Evolutionary conservation across 2,113 vertebrate genomes (phyloP), one percentile per base, ranked within the genome.

Genomic region (Gasterosteus aculeatus): DNA sequence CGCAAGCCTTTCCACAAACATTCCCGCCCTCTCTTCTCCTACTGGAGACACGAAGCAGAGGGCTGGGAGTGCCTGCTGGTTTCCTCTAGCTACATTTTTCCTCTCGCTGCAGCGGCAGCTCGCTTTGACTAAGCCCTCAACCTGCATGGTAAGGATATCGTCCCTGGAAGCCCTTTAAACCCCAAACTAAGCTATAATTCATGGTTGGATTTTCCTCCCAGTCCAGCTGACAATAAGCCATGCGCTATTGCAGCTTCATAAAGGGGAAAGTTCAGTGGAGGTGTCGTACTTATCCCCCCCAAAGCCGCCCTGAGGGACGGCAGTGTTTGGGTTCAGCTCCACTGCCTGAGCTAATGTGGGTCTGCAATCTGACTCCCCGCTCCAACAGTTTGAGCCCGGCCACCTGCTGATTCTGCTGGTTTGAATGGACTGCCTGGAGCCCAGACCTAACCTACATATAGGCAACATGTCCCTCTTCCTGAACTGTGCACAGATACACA

Each of bases 351-450:
- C 76, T 92, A 92, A 92, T 91, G 88, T 85, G 89, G 86, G 58
- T 89, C 85, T 90, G 88, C 74, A 64, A 81, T 80, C 61, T 75
- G 80, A 65, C 61, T 87, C 82, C 75, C 77, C 41, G 81, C 80
- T 89, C 87, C 81, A 80, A 51, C 62, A 75, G 84, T 71, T 85
- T 83, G 82, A 67, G 82, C 77, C 71, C 2, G 46, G 72, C 88
- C 88, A 89, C 90, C 88, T 93, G 91, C 91, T 89, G 91, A 83
- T 90, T 80, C 57, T 79, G 78, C 88, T 82, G 87, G 86, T 89
- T 77, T 70, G 67, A 65, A 63, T 79, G 65, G 86, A 83, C 75
- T 61, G 91, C 90, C 90, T 64, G 85, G 56, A 85, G 90, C 87
- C 62, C 54, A 60, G 75, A 80, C 59, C 81, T 92, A 93, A 91